phyloP scores from a whole-genome alignment of 2,888 invertebrate genomes.

The Trissolcus brochymenae region DNA sequence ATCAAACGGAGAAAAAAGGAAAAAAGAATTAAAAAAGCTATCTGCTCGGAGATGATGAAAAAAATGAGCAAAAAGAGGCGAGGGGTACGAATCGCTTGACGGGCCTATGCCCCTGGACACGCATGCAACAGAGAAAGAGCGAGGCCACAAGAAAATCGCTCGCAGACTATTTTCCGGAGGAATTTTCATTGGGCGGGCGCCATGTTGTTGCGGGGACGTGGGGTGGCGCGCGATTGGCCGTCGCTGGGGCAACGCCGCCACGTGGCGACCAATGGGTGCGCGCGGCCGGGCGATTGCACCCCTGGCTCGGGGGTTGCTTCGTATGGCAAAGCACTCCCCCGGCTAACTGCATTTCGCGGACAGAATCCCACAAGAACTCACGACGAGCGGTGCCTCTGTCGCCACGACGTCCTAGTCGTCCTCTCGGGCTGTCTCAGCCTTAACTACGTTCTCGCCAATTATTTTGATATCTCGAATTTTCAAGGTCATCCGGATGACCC shows the following conservation, averaged over 20 bases:
- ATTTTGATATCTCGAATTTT: conserved; percentile 69
- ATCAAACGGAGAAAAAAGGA: conserved; percentile 70
- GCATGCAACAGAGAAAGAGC: conserved; percentile 36
- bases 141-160: conserved; percentile 70
- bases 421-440: conserved; percentile 55
- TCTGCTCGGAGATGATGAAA: conserved; percentile 65
- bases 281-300: conserved; percentile 42
- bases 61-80: conserved; percentile 47
- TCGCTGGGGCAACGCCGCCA: conserved; percentile 73
- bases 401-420: conserved; percentile 53
- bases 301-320: conserved; percentile 46
- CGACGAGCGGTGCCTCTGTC: conserved; percentile 69
- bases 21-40: conserved; percentile 72
- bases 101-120: conserved; percentile 41
- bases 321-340: conserved; percentile 56
- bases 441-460: conserved; percentile 64
- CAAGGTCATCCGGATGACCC: conserved; percentile 62
- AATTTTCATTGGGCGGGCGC: conserved; percentile 75
- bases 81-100: conserved; percentile 52
- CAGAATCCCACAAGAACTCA: conserved; percentile 76
- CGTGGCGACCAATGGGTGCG: conserved; percentile 71
- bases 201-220: conserved; percentile 65
- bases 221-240: conserved; percentile 74
- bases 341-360: conserved; percentile 76
- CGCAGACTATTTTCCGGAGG: conserved; percentile 74